Evolutionary conservation across 1,140 invertebrate species (phyloP).

Genomic region (Drosophila mayri): DNA sequence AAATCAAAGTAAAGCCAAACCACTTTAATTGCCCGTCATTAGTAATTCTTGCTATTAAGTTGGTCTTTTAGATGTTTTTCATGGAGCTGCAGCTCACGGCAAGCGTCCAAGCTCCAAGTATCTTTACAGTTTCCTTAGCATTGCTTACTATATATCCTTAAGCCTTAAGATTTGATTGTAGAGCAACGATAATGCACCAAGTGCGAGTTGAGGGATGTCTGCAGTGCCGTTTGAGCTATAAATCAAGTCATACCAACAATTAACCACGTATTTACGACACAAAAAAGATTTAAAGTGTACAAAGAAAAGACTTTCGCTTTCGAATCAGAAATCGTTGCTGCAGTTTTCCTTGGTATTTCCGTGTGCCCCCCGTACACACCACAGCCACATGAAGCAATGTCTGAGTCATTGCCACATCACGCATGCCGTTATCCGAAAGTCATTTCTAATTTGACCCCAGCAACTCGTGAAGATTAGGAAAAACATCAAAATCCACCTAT

Average conservation of each 20-base stretch:
- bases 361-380: background rate
- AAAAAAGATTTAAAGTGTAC: slow-evolving; percentile 6
- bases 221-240: slow-evolving; percentile 12
- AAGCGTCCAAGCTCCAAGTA: background rate
- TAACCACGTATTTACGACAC: slow-evolving; percentile 8
- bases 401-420: slow-evolving; percentile 28
- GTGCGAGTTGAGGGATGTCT: background rate
- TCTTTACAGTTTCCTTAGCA: background rate
- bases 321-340: slow-evolving; percentile 9
- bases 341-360: slow-evolving; percentile 26
- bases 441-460: slow-evolving; percentile 4
- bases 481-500: background rate
- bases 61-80: background rate
- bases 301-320: slow-evolving; percentile 37
- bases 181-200: background rate
- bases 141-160: no score
- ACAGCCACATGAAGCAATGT: background rate
- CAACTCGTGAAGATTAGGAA: background rate
- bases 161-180: background rate
- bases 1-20: slow-evolving; percentile 8
- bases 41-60: slow-evolving; percentile 7
- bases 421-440: slow-evolving; percentile 13
- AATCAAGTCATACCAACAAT: slow-evolving; percentile 17
- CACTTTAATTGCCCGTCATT: slow-evolving; percentile 18
- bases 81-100: background rate